Evolutionary conservation across 2,797 vertebrate species (phyloP), one percentile per base, ranked within the genome.

Genomic region (Malacoctenus gilli): DNA sequence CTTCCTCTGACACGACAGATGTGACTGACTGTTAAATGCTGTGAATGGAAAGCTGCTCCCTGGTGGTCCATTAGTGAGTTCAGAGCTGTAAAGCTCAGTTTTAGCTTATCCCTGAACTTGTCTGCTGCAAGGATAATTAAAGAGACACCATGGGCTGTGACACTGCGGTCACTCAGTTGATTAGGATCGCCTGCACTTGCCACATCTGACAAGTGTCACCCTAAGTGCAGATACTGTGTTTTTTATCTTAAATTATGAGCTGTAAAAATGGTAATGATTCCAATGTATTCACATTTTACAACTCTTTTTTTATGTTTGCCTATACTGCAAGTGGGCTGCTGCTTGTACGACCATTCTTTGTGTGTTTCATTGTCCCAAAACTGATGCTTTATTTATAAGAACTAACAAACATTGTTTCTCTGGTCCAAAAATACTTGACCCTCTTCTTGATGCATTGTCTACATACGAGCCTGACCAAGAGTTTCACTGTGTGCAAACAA

Each of bases 1-100:
- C 68, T 78, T 79, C 72, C 75, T 84, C 44, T 70, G 58, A 61
- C 49, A 70, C 56, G 59, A 77, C 88, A 90, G 83, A 90, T 90
- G 85, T 85, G 81, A 85, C 77, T 63, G 62, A 72, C 80, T 78
- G 69, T 84, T 59, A 58, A 68, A 74, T 53, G 47, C 61, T 73
- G 47, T 76, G 52, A 64, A 66, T 62, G 73, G 59, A 59, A 51
- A 72, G 52, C 64, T 54, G 36, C 58, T 81, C 65, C 73, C 71
- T 51, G 63, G 83, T 75, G 84, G 71, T 79, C 79, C 59, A 73
- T 85, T 77, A 84, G 68, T 65, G 47, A 77, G 69, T 79, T 68
- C 57, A 70, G 53, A 71, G 47, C 50, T 34, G 53, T 64, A 82
- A 83, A 75, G 50, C 58, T 38, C 55, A 47, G 54, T 38, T 74